A percentile compares a stretch with the other conserved stretches of the same genome.
Conservation (phyloP, 2,113 vertebrate genomes). For the Salvelinus namaycush region DNA sequence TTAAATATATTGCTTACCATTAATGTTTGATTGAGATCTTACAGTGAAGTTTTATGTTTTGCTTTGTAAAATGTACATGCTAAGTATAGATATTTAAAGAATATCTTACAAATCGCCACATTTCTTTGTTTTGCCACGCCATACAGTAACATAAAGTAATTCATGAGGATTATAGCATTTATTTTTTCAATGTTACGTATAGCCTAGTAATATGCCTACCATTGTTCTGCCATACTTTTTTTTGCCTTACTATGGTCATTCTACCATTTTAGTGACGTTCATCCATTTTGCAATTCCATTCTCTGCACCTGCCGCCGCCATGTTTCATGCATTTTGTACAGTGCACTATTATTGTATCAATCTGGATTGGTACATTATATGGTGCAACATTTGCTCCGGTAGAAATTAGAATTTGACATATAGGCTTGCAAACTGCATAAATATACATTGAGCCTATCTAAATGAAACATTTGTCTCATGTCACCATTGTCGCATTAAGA, state of each 20-base stretch:
- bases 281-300: constrained; percentile 4
- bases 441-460: background rate
- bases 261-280: background rate
- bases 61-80: background rate
- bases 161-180: background rate
- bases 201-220: background rate
- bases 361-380: background rate
- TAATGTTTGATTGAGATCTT: background rate
- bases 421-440: background rate
- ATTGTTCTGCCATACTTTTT: background rate
- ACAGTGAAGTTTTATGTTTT: background rate
- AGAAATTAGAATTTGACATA: background rate
- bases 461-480: background rate
- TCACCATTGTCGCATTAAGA: background rate
- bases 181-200: background rate
- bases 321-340: constrained; percentile 23
- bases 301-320: constrained; percentile 26
- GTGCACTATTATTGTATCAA: background rate
- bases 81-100: background rate
- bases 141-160: background rate
- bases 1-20: background rate
- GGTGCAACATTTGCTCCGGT: background rate
- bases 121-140: background rate
- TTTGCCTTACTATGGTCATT: background rate
- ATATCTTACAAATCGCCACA: background rate